Conservation (phyloP, 2,113 vertebrate genomes). For the zebrafish (Danio rerio) region DNA sequence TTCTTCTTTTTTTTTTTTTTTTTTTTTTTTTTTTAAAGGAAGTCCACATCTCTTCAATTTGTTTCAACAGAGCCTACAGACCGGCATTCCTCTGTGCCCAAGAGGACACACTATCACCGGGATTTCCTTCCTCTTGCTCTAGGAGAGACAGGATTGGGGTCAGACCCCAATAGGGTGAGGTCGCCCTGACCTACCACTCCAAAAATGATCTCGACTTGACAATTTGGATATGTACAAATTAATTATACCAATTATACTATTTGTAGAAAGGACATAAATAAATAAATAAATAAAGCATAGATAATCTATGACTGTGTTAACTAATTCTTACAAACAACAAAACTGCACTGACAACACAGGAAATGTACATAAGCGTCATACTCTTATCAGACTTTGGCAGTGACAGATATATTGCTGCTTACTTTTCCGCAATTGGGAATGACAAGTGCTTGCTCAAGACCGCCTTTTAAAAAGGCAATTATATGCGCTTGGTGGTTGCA, state of each 20-base stretch:
- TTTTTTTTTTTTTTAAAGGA: constrained; percentile 34
- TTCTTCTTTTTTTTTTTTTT: too few species aligned
- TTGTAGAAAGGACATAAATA: not conserved
- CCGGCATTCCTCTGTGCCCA: constrained; percentile 59
- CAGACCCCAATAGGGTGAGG: constrained; percentile 42
- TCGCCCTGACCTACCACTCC: constrained; percentile 17
- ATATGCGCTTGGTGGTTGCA: not conserved
- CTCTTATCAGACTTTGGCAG: constrained; percentile 38
- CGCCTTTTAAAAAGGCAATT: constrained; percentile 27
- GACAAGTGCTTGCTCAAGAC: constrained; percentile 27
- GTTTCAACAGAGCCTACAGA: constrained; percentile 53
- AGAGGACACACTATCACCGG: constrained; percentile 58
- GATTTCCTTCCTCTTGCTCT: constrained; percentile 58
- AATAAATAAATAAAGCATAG: too few species aligned
- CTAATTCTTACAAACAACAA: not conserved
- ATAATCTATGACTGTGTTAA: not conserved
- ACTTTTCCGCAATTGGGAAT: constrained; percentile 19
- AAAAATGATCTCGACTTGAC: not conserved
- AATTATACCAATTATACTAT: too few species aligned
- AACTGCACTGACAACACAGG: constrained; percentile 16
- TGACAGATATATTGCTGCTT: constrained; percentile 27
- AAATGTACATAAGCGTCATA: constrained; percentile 6
- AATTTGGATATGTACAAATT: not conserved
- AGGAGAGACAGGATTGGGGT: constrained; percentile 43
- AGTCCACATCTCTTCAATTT: constrained; percentile 37